Conservation (phyloP, 2,888 invertebrate genomes). For the Tachina lurida region DNA sequence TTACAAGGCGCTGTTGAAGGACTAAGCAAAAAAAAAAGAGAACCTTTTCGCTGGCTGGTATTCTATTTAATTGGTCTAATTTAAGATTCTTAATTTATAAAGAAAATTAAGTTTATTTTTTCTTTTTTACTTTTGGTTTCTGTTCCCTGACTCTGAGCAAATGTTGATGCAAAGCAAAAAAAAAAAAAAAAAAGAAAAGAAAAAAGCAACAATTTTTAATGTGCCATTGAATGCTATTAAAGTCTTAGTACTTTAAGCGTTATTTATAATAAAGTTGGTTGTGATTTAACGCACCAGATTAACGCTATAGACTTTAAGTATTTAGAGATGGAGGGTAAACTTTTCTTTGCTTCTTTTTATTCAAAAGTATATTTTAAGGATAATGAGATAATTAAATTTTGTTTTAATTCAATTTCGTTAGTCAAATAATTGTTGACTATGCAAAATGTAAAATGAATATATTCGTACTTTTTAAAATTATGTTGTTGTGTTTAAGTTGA, state of each 20-base stretch:
- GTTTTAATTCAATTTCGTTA: slow-evolving; percentile 57
- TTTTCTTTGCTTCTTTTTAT: slow-evolving; percentile 24
- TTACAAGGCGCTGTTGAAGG: slow-evolving; percentile 2
- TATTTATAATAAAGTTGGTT: slow-evolving; percentile 68
- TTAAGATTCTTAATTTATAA: slow-evolving; percentile 77
- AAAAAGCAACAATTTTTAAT: slow-evolving; percentile 31
- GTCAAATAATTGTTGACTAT: slow-evolving; percentile 65
- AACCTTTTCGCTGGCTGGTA: slow-evolving; percentile 50
- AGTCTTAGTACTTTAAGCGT: slow-evolving; percentile 58
- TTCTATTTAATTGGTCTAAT: slow-evolving; percentile 77
- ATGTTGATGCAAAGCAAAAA: slow-evolving; percentile 1
- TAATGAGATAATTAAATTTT: slow-evolving; percentile 23
- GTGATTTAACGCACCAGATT: slow-evolving; percentile 71
- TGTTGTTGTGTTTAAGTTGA: no score
- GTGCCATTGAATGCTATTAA: slow-evolving; percentile 40
- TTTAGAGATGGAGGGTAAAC: slow-evolving; percentile 51
- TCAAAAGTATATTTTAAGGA: slow-evolving; percentile 23
- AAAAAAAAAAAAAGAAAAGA: slow-evolving; percentile 10
- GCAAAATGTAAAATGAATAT: slow-evolving; percentile 32
- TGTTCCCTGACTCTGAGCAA: slow-evolving; percentile 6
- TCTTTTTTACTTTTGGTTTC: slow-evolving; percentile 24
- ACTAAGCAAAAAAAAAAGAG: background rate
- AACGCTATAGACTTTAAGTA: slow-evolving; percentile 66
- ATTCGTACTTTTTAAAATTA: no score
- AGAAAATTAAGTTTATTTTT: slow-evolving; percentile 70